phyloP scores from a whole-genome alignment of 1,140 invertebrate genomes.

The Notospermus geniculatus region DNA sequence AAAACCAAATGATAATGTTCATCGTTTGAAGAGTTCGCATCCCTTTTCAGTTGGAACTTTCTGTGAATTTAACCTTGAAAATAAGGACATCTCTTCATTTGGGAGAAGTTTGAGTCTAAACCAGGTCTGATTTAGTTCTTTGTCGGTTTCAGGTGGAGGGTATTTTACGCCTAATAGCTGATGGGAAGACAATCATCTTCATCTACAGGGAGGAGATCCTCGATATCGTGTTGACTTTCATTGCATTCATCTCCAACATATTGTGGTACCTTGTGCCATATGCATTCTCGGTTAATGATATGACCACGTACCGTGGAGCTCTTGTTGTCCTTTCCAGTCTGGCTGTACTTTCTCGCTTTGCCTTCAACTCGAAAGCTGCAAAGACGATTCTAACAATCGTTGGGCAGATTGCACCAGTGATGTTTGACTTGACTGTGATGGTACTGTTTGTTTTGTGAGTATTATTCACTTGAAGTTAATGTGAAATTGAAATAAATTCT shows the following conservation, averaged over 20 bases:
- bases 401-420: slow-evolving; percentile 4
- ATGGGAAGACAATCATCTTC: neutral
- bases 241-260: slow-evolving; percentile 5
- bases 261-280: slow-evolving; percentile 5
- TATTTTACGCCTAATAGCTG: neutral
- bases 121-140: too few relatives aligned
- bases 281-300: neutral
- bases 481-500: too few relatives aligned
- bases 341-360: slow-evolving; percentile 1
- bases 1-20: too few relatives aligned
- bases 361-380: slow-evolving; percentile 2
- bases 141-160: slow-evolving; percentile 5
- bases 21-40: too few relatives aligned
- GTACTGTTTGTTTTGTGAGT: slow-evolving; percentile 5
- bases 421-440: slow-evolving; percentile 10
- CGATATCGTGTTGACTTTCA: neutral
- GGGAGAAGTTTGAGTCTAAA: too few relatives aligned
- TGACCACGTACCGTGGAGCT: neutral
- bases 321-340: neutral
- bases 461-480: slow-evolving; percentile 7
- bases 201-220: neutral
- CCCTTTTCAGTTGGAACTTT: too few relatives aligned
- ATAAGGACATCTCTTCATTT: too few relatives aligned
- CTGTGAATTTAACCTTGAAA: too few relatives aligned
- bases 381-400: neutral